Base-by-base conservation (phyloP, 2,113 vertebrate genomes). In the Pyrgilauda ruficollis region DNA sequence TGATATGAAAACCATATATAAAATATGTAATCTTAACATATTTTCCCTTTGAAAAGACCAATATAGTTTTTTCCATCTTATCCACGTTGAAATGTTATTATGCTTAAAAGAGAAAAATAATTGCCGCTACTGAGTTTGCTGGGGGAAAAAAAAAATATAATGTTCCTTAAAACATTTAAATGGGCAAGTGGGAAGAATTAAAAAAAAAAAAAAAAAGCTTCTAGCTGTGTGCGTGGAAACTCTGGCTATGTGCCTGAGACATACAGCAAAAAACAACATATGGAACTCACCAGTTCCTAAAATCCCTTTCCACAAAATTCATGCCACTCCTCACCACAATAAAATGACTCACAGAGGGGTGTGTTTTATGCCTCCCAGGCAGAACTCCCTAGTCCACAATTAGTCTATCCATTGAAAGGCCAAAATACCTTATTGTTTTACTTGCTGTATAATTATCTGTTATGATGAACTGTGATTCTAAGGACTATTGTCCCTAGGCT, bases 391-490 rank as follows among this genome's bases (percentile, higher is more conserved):
- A 98, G 97, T 95, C 97, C 94, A 98, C 97, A 98, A 98, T 98
- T 98, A 98, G 97, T 97, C 97, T 97, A 98, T 97, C 97, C 87
- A 97, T 96, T 98, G 95, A 98, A 97, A 97, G 98, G 96, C 97
- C 97, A 97, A 97, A 98, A 98, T 97, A 96, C 95, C 91, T 95
- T 97, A 98, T 98, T 98, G 98, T 98, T 98, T 98, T 97, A 94
- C 97, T 98, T 96, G 97, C 95, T 97, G 94, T 98, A 97, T 98
- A 98, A 98, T 98, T 98, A 98, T 98, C 98, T 98, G 98, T 98
- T 98, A 97, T 98, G 98, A 98, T 98, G 98, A 98, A 98, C 98
- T 97, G 97, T 97, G 97, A 96, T 97, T 98, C 98, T 98, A 97
- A 98, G 97, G 97, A 94, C 97, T 96, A 98, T 98, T 98, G 98